Evolutionary conservation across 2,113 vertebrate genomes (phyloP).

Genomic region (Athene cunicularia): DNA sequence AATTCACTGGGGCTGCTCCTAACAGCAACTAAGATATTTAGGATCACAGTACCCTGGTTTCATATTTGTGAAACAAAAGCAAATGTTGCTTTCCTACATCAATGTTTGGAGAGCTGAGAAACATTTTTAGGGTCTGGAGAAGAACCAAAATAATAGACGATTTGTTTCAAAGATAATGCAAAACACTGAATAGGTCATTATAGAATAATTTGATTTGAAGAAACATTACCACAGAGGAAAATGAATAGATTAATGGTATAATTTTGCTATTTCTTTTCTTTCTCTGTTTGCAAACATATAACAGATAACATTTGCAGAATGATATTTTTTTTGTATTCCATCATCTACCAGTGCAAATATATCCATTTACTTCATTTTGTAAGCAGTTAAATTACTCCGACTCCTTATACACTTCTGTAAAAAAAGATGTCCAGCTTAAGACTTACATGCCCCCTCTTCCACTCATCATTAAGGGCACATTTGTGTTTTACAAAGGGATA

Average conservation of each 20-base stretch:
- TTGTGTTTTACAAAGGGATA: not conserved
- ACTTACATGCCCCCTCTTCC: not conserved
- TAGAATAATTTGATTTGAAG: conserved; percentile 39
- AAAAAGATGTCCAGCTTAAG: not conserved
- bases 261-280: not conserved
- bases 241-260: not conserved
- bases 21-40: not conserved
- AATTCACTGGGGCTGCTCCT: not conserved
- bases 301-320: conserved; percentile 3
- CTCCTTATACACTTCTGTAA: not conserved
- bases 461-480: not conserved
- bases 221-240: not conserved
- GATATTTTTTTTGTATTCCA: not conserved
- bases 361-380: conserved; percentile 1
- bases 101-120: not conserved
- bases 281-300: not conserved
- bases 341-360: not conserved
- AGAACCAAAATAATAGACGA: conserved; percentile 19
- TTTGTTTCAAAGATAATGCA: conserved; percentile 35
- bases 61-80: not conserved
- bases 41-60: not conserved
- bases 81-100: not conserved
- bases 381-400: not conserved
- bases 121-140: not conserved
- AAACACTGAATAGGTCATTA: conserved; percentile 47